These are phyloP conservation scores for Vespertilio murinus DNA, from an alignment of 2,797 vertebrate species.

Conservation along the genomic window DNA sequence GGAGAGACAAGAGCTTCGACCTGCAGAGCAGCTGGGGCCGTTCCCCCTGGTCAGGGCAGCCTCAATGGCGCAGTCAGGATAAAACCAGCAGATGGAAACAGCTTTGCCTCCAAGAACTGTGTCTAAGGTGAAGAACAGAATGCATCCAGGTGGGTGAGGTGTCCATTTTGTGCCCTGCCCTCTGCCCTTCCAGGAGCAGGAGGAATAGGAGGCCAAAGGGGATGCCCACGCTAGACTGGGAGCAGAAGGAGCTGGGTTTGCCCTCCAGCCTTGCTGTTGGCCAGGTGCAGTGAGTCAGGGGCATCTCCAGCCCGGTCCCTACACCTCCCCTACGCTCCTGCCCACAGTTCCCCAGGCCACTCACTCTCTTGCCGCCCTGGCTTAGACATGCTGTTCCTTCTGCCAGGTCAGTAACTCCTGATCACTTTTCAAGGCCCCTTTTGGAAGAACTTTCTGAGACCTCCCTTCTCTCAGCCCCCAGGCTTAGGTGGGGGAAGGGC, in stretches of 20 bases:
- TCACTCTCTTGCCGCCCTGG: background rate
- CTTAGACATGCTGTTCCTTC: background rate
- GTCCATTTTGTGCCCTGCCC: background rate
- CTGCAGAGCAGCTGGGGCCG: conserved; percentile 29
- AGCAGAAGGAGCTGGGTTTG: background rate
- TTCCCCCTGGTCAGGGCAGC: background rate
- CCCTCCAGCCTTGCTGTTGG: background rate
- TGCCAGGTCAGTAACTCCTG: background rate
- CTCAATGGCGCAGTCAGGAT: background rate
- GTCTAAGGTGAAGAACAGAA: conserved; percentile 39
- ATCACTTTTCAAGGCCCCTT: background rate
- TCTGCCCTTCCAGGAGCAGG: background rate
- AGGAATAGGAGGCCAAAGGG: background rate
- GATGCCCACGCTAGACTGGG: background rate
- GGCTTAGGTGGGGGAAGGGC: too few species aligned
- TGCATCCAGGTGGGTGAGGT: background rate
- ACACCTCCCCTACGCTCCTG: background rate
- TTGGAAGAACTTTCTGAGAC: background rate
- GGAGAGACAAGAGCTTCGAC: background rate
- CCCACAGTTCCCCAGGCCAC: too few species aligned
- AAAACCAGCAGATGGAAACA: conserved; percentile 56
- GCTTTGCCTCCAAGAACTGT: background rate
- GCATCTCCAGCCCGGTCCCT: background rate
- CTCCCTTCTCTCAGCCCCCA: background rate
- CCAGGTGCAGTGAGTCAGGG: background rate